phyloP scores from a whole-genome alignment of 2,888 invertebrate genomes.

The Thymelicus sylvestris region DNA sequence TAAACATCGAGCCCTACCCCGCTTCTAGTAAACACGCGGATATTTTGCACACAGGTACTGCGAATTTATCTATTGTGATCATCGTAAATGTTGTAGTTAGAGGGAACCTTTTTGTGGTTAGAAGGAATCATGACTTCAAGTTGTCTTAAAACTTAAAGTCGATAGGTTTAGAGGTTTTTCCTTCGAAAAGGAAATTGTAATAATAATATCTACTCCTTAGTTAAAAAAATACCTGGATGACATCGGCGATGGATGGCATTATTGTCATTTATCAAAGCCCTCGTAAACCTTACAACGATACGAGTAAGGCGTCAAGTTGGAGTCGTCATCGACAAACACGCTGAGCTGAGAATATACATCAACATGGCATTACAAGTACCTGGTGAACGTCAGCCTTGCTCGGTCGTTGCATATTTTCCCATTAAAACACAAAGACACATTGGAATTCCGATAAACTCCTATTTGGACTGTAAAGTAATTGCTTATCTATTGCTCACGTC shows the following conservation, averaged over 20 bases:
- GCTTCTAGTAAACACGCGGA: constrained; percentile 24
- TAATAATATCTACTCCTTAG: no score
- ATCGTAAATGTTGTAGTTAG: no score
- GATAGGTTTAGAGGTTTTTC: no score
- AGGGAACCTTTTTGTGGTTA: no score
- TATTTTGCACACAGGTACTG: constrained; percentile 12
- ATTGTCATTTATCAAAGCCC: background rate
- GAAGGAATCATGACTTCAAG: no score
- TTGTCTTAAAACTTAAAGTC: no score
- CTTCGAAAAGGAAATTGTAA: no score
- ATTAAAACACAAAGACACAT: constrained; percentile 26
- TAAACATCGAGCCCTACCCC: constrained; percentile 21
- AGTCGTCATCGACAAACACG: background rate
- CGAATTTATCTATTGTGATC: background rate
- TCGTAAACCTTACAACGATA: background rate
- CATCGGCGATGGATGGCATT: no score
- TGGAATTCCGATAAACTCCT: constrained; percentile 33
- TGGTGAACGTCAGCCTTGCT: constrained; percentile 2
- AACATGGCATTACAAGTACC: constrained; percentile 8
- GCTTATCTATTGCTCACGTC: constrained; percentile 1
- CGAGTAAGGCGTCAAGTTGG: background rate
- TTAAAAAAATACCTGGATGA: no score
- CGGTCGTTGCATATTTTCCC: constrained; percentile 32
- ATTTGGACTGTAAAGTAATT: constrained; percentile 29
- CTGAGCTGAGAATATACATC: constrained; percentile 8